Evolutionary conservation across 2,888 invertebrate genomes (phyloP).

Genomic region (Alviniconcha strummeri): DNA sequence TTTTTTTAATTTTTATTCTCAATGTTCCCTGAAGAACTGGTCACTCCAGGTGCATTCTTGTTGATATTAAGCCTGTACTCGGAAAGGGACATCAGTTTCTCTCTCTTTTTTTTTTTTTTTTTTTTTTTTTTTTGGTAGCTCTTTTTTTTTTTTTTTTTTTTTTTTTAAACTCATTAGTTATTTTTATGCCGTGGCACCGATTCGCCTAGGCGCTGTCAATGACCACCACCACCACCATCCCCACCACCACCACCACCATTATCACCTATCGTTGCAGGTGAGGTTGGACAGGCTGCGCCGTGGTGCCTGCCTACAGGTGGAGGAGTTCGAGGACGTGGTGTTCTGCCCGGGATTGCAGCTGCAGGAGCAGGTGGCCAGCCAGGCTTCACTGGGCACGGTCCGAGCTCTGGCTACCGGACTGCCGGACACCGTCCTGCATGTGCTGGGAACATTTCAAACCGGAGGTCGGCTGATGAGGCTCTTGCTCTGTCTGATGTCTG

Average conservation of each 20-base stretch:
- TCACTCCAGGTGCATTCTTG: no score
- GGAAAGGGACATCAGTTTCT: not conserved
- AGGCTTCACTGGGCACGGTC: slow-evolving; percentile 3
- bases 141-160: not conserved
- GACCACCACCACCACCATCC: no score
- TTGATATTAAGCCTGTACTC: no score
- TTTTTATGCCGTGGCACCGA: no score
- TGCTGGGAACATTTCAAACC: not conserved
- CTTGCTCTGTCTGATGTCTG: no score
- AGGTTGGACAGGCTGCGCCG: slow-evolving; percentile 18
- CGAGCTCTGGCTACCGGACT: not conserved
- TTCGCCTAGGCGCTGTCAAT: no score
- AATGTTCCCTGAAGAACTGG: no score
- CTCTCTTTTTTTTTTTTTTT: not conserved
- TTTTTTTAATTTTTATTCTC: no score
- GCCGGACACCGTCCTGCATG: not conserved
- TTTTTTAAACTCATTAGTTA: no score
- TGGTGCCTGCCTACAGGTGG: not conserved
- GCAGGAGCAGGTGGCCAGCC: not conserved
- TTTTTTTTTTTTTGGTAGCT: not conserved
- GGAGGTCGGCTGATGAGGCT: not conserved
- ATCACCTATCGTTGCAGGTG: slow-evolving; percentile 4
- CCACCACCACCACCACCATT: no score
- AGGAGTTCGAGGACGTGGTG: not conserved
- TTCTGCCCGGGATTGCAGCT: slow-evolving; percentile 11